These are phyloP conservation scores for Trachelus troglodyta DNA, from an alignment of 2,888 invertebrate genomes.

Conservation along the genomic window DNA sequence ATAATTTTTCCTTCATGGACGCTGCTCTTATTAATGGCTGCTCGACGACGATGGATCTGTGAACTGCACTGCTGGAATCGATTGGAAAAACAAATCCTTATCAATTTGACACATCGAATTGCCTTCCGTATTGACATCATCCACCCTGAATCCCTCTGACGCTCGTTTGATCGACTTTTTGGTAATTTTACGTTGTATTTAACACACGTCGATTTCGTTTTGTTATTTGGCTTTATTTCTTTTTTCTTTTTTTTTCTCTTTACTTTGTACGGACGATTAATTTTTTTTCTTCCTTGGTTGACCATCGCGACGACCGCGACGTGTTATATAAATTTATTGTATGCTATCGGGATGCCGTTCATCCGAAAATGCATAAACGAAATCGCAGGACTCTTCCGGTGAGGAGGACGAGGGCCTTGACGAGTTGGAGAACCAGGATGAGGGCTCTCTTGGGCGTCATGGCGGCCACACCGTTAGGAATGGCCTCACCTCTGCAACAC, in stretches of 20 bases:
- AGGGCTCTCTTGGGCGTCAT: constrained; percentile 56
- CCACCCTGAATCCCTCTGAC: neutral
- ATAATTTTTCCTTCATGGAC: constrained; percentile 52
- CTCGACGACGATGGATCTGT: constrained; percentile 42
- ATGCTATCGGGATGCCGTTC: constrained; percentile 14
- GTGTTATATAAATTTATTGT: constrained; percentile 14
- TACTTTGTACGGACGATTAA: neutral
- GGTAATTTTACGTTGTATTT: neutral
- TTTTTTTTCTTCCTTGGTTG: neutral
- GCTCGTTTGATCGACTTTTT: constrained; percentile 1
- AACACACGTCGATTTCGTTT: constrained; percentile 1
- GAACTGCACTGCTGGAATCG: neutral
- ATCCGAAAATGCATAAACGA: constrained; percentile 19
- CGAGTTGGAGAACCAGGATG: constrained; percentile 62
- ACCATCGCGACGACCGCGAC: constrained; percentile 2
- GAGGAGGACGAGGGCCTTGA: constrained; percentile 63
- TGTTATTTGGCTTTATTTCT: neutral
- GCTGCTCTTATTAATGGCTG: constrained; percentile 49
- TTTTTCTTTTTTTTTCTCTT: neutral
- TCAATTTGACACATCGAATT: neutral
- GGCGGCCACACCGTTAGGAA: constrained; percentile 58
- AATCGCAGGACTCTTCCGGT: constrained; percentile 57
- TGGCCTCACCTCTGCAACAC: constrained; percentile 61
- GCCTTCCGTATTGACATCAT: neutral
- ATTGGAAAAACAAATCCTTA: neutral